Conservation (phyloP, 2,797 vertebrate species). For the Hydrolagus colliei region DNA sequence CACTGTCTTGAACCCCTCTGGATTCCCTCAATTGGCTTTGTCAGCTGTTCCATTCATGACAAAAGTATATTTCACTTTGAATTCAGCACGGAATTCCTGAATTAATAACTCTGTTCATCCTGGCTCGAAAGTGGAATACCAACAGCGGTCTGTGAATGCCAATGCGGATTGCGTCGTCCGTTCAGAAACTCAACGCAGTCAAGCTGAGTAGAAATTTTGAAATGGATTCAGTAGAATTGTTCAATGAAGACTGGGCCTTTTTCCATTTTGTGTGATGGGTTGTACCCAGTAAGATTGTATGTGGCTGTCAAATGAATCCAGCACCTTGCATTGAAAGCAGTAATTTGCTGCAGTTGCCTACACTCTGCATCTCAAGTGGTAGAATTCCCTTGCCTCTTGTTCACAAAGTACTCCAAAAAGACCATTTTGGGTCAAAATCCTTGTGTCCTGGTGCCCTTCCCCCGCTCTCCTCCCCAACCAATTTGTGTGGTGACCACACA, state of each 20-base stretch:
- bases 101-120: not conserved
- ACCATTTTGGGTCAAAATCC: too few relatives aligned
- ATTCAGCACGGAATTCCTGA: not conserved
- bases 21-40: constrained; percentile 8
- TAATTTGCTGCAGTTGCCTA: too few relatives aligned
- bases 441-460: too few relatives aligned
- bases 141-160: not conserved
- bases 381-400: too few relatives aligned
- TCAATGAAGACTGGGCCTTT: too few relatives aligned
- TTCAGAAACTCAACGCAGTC: not conserved
- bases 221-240: too few relatives aligned
- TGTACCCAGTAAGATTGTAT: not conserved
- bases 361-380: too few relatives aligned
- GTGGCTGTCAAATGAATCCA: not conserved
- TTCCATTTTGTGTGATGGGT: too few relatives aligned
- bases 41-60: not conserved
- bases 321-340: not conserved
- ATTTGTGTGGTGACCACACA: too few relatives aligned
- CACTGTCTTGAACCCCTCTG: not conserved
- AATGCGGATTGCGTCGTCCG: too few relatives aligned
- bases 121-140: not conserved
- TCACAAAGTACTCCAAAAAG: too few relatives aligned
- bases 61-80: constrained; percentile 8
- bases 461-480: too few relatives aligned
- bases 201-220: not conserved